Evolutionary conservation across 2,888 invertebrate genomes (phyloP), one percentile per base, ranked within the genome.

Genomic region (Gari tellinella): DNA sequence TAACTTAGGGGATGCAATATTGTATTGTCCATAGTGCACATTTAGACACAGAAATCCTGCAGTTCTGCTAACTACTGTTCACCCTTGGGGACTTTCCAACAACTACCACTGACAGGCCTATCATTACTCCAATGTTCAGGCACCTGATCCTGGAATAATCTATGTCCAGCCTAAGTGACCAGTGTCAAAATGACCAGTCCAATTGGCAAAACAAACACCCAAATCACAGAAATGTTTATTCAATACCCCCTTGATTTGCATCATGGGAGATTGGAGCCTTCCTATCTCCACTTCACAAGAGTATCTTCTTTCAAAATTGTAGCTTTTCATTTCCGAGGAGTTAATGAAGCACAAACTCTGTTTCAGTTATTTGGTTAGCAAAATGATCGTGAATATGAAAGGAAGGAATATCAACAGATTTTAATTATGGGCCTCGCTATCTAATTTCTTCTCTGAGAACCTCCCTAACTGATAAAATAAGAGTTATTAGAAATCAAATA

Each of bases 281-380:
- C 53, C 69, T 66, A 65, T 72, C 77, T 72, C 63, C 69, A 57
- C 55, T 69, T 41, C 68, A 64, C 72, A 79, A 79, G 74, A 75
- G 65, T 74, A 74, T 79, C 79, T 49, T 52, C 56, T 79, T 79
- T 79, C 79, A 79, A 74, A 67, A 68, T 75, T 51, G 72, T 79
- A 79, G 72, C 74, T 58, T 51, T 72, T 68, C 74, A 79, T 79
- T 79, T 79, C 78, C 78, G 73, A 63, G 57, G 61, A 48, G 58
- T 66, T 70, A 78, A 73, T 73, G 73, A 78, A 73, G 70, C 78
- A 78, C 69, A 60, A 60, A 72, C 58, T 51, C 61, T 61, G 72
- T 62, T 75, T 67, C 58, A 65, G 62, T 69, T 68, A 72, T 73
- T 73, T 70, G 73, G 69, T 69, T 72, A 72, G 73, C 62, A 70